These are phyloP conservation scores for Phocoena phocoena DNA, from an alignment of 2,113 vertebrate species.

Conservation along the genomic window DNA sequence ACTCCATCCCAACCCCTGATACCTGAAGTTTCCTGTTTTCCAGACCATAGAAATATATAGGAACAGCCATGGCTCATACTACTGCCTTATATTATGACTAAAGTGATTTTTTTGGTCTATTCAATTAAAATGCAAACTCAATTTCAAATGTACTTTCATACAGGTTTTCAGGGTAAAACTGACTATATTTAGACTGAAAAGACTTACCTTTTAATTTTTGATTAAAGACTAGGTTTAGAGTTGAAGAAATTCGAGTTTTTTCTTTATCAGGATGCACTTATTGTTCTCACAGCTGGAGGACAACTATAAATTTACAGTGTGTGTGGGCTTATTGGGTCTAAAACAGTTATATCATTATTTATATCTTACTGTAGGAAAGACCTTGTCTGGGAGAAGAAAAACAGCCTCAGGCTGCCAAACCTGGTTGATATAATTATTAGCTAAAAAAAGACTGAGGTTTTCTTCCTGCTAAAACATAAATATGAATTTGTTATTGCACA, in stretches of 20 bases:
- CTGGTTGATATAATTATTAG: slow-evolving; percentile 56
- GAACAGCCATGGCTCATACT: neutral
- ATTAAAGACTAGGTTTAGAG: neutral
- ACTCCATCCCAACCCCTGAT: neutral
- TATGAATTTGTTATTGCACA: neutral
- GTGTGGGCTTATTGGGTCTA: slow-evolving; percentile 30
- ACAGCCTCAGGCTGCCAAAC: slow-evolving; percentile 60
- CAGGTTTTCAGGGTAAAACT: neutral
- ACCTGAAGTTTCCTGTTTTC: neutral
- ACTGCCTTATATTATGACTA: neutral
- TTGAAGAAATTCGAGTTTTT: neutral
- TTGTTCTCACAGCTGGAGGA: slow-evolving; percentile 17
- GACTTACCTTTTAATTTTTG: neutral
- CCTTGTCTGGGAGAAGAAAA: slow-evolving; percentile 57
- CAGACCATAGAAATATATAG: neutral
- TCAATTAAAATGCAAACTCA: neutral
- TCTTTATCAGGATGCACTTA: neutral
- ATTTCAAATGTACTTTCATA: neutral
- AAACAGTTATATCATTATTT: slow-evolving; percentile 55
- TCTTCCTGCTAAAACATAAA: slow-evolving; percentile 39
- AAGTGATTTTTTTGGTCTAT: neutral
- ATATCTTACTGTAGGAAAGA: slow-evolving; percentile 57
- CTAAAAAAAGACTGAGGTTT: slow-evolving; percentile 45
- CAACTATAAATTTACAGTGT: slow-evolving; percentile 29
- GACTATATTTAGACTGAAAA: neutral